Percentiles rank a stretch among this genome's conserved stretches.
Conservation (phyloP, 2,113 vertebrate genomes). For the Malurus melanocephalus region DNA sequence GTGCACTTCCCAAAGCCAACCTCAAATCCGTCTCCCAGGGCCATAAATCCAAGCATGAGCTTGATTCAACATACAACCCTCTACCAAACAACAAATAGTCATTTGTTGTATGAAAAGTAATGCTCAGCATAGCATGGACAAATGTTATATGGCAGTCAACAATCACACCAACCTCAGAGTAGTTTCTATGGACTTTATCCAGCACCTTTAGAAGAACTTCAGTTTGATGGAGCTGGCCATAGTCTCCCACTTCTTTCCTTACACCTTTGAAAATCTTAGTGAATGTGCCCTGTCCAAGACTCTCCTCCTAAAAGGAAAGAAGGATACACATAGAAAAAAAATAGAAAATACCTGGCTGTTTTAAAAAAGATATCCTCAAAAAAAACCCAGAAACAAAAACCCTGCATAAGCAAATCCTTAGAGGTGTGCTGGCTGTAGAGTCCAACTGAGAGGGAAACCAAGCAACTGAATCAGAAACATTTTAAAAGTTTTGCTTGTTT, state of each 20-base stretch:
- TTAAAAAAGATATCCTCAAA: neutral
- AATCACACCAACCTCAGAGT: slow-evolving; percentile 85
- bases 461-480: neutral
- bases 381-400: neutral
- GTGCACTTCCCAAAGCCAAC: neutral
- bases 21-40: neutral
- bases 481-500: neutral
- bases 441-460: neutral
- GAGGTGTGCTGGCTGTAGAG: neutral
- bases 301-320: slow-evolving; percentile 79
- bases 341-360: neutral
- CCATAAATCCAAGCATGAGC: neutral
- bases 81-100: neutral
- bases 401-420: neutral
- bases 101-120: neutral
- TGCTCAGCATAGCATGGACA: neutral
- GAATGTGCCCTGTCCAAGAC: slow-evolving; percentile 93
- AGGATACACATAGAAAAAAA: neutral
- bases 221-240: slow-evolving; percentile 88
- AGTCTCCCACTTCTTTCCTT: slow-evolving; percentile 89
- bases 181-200: slow-evolving; percentile 91
- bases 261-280: slow-evolving; percentile 93
- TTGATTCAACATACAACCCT: neutral
- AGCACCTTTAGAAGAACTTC: slow-evolving; percentile 92
- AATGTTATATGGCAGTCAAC: neutral